These are phyloP conservation scores for Nasonia oneida DNA, from an alignment of 2,888 invertebrate species.

Conservation along the genomic window DNA sequence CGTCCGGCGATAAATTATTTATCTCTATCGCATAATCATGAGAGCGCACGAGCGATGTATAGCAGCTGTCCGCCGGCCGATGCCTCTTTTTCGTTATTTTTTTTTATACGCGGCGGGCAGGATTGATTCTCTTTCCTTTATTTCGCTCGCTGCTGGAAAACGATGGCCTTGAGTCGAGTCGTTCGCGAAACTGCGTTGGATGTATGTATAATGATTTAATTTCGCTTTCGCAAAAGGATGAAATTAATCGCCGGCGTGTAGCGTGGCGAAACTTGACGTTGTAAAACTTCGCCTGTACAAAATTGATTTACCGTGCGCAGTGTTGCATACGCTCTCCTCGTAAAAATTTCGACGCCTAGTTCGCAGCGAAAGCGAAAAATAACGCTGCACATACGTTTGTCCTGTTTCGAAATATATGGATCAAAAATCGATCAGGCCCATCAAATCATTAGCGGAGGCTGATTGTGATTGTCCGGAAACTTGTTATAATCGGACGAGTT, in stretches of 20 bases:
- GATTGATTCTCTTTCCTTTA: background rate
- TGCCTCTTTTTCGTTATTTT: background rate
- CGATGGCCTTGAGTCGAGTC: background rate
- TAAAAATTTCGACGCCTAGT: background rate
- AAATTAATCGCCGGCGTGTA: background rate
- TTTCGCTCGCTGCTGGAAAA: background rate
- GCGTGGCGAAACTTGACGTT: background rate
- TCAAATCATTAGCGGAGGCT: background rate
- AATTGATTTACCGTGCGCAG: slow-evolving; percentile 4
- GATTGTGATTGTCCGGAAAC: slow-evolving; percentile 28
- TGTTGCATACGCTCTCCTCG: background rate
- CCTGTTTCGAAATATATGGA: background rate
- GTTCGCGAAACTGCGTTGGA: background rate
- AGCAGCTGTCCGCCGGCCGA: slow-evolving; percentile 6
- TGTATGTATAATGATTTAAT: background rate
- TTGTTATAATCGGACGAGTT: slow-evolving; percentile 21
- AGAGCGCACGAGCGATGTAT: slow-evolving; percentile 49
- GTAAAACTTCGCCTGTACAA: background rate
- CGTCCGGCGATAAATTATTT: slow-evolving; percentile 74
- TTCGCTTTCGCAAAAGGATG: background rate
- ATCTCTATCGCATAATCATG: slow-evolving; percentile 71
- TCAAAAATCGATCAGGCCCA: background rate
- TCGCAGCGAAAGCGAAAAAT: background rate
- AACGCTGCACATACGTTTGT: background rate
- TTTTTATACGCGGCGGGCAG: background rate